Evolutionary conservation across 1,140 invertebrate species (phyloP).

Genomic region (Zaprionus camerounensis): DNA sequence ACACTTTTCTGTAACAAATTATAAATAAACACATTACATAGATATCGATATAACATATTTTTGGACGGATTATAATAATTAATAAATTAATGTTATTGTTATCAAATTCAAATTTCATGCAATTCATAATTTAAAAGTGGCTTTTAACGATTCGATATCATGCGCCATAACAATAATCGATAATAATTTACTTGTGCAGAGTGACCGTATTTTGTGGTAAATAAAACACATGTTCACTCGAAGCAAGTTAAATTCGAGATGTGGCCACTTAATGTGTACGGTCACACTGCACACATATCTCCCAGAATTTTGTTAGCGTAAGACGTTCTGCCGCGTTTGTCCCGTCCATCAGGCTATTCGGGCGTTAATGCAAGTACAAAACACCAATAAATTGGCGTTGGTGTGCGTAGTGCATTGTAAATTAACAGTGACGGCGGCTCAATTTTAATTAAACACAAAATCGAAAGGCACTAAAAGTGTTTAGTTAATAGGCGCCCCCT

Average conservation of each 20-base stretch:
- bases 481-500: constrained; percentile 11
- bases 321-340: constrained; percentile 19
- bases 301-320: constrained; percentile 12
- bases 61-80: background rate
- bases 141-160: constrained; percentile 2
- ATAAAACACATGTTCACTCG: background rate
- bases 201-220: background rate
- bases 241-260: background rate
- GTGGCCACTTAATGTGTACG: background rate
- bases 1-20: background rate
- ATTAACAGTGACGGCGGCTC: constrained; percentile 7
- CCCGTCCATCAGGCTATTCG: constrained; percentile 26
- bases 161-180: background rate
- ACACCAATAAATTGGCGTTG: constrained; percentile 20
- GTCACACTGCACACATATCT: constrained; percentile 38
- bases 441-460: background rate
- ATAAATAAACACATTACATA: background rate
- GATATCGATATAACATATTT: background rate
- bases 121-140: background rate
- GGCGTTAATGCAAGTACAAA: constrained; percentile 45
- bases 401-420: constrained; percentile 39
- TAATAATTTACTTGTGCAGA: background rate
- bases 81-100: background rate
- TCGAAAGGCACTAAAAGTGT: background rate
- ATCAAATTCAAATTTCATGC: background rate